Evolutionary conservation across 1,140 invertebrate genomes (phyloP).

Genomic region (Glossosoma conforme): DNA sequence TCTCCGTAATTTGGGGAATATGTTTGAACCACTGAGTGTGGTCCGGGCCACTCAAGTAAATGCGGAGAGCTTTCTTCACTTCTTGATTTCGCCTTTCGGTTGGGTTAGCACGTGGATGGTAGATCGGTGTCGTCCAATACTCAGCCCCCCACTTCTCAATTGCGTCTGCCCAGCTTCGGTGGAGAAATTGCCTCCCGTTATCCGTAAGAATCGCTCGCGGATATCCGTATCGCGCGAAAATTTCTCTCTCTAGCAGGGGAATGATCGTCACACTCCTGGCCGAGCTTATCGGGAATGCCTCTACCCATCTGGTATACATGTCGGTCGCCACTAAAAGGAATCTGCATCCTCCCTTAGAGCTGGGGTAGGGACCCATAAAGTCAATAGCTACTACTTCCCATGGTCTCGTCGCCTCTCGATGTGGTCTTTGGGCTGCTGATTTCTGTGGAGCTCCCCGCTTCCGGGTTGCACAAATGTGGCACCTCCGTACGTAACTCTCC

Average conservation of each 20-base stretch:
- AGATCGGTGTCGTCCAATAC: conserved; percentile 7
- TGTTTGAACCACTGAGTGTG: background rate
- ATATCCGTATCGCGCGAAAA: conserved; percentile 2
- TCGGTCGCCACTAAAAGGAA: conserved; percentile 8
- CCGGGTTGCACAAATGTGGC: background rate
- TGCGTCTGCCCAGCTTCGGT: background rate
- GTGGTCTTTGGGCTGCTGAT: background rate
- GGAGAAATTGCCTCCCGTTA: conserved; percentile 2
- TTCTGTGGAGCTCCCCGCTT: background rate
- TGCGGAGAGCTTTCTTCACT: conserved; percentile 1
- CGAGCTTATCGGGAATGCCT: conserved; percentile 2
- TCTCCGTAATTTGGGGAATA: background rate
- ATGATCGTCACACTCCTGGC: background rate
- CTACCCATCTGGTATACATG: conserved; percentile 8
- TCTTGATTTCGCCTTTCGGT: conserved; percentile 8
- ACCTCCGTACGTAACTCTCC: background rate
- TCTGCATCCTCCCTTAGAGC: background rate
- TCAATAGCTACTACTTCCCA: background rate
- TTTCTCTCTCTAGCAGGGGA: background rate
- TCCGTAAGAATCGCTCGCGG: background rate
- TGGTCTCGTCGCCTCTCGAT: background rate
- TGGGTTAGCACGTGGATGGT: conserved; percentile 1
- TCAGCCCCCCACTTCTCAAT: background rate
- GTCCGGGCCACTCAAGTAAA: background rate
- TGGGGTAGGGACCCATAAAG: conserved; percentile 5